Percentiles rank a stretch among this genome's conserved stretches.
Conservation (phyloP, 2,888 invertebrate genomes). For the Laspeyria flexula region DNA sequence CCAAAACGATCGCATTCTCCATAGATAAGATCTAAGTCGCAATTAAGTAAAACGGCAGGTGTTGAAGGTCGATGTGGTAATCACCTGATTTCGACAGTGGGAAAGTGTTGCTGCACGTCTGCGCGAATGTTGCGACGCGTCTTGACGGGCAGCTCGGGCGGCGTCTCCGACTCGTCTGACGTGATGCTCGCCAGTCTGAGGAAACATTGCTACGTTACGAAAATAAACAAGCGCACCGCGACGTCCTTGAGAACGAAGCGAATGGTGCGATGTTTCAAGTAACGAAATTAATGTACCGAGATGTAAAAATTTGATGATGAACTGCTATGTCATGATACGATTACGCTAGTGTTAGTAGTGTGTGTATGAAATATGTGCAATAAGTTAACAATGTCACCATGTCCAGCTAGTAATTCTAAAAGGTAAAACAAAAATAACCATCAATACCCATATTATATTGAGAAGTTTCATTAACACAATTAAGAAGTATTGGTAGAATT, state of each 20-base stretch:
- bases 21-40: constrained; percentile 6
- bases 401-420: background rate
- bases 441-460: background rate
- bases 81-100: constrained; percentile 77
- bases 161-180: constrained; percentile 80
- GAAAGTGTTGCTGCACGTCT: constrained; percentile 80
- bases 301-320: constrained; percentile 15
- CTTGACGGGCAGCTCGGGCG: constrained; percentile 88
- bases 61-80: constrained; percentile 24
- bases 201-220: constrained; percentile 33
- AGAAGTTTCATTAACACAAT: constrained; percentile 5
- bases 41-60: constrained; percentile 2
- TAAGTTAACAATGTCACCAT: background rate
- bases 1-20: background rate
- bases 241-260: constrained; percentile 28
- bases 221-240: constrained; percentile 21
- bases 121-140: constrained; percentile 79
- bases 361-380: too few relatives aligned
- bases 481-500: background rate
- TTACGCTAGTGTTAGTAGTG: too few relatives aligned
- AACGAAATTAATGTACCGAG: constrained; percentile 34
- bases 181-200: constrained; percentile 76
- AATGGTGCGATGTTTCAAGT: constrained; percentile 26
- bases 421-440: background rate
- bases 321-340: constrained; percentile 13